These are phyloP conservation scores for Australoheros facetus DNA, from an alignment of 2,797 vertebrate genomes.

Conservation along the genomic window DNA sequence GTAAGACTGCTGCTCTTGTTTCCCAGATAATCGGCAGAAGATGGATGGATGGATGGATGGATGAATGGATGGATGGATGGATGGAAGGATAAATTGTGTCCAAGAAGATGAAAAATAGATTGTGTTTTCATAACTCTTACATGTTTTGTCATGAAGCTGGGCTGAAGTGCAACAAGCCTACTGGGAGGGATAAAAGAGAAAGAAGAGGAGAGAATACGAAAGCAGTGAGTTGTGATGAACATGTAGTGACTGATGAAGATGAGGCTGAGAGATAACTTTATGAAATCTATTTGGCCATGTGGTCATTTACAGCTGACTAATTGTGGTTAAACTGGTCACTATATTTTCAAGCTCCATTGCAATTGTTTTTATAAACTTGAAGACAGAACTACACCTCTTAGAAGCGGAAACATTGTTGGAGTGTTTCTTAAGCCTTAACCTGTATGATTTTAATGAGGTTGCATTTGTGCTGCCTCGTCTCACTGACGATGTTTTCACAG, in stretches of 20 bases:
- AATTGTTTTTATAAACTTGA: background rate
- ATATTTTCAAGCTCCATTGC: no score
- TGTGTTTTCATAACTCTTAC: accelerated
- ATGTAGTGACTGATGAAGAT: background rate
- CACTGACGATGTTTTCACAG: background rate
- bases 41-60: no score
- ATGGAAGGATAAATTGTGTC: background rate
- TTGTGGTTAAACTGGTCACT: accelerated
- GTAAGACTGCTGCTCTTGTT: background rate
- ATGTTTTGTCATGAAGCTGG: background rate
- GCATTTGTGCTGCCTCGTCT: background rate
- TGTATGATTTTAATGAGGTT: background rate
- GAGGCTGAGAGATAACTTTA: background rate
- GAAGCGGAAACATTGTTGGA: accelerated
- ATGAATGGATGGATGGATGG: no score
- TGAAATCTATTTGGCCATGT: background rate
- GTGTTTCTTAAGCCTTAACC: background rate
- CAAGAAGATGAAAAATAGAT: background rate
- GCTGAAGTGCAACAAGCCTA: background rate
- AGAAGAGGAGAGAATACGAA: background rate
- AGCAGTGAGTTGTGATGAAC: background rate
- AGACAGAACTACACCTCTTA: background rate
- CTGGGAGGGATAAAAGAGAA: background rate
- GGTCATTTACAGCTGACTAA: background rate
- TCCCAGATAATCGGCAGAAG: no score